phyloP scores from a whole-genome alignment of 2,797 vertebrate species.

The Chromis chromis region DNA sequence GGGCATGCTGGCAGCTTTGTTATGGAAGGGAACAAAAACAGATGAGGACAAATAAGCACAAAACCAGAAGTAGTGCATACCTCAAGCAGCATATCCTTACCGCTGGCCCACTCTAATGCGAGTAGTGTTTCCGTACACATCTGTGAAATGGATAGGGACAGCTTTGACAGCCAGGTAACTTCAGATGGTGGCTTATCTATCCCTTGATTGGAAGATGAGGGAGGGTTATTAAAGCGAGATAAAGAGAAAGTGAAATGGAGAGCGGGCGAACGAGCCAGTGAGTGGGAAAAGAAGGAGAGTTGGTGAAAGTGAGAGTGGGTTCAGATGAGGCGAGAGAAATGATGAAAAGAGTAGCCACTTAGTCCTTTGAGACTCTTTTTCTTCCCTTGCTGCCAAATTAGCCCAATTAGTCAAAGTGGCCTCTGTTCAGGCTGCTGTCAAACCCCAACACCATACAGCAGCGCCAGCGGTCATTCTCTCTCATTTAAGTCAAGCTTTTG shows the following conservation, averaged over 20 bases:
- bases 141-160: conserved; percentile 46
- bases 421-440: conserved; percentile 82
- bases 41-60: conserved; percentile 62
- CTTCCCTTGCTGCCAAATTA: conserved; percentile 85
- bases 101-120: conserved; percentile 38
- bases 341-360: conserved; percentile 84
- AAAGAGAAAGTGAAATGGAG: conserved; percentile 70
- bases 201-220: conserved; percentile 73
- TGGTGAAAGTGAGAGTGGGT: conserved; percentile 63
- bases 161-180: conserved; percentile 66
- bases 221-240: conserved; percentile 68
- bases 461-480: conserved; percentile 83
- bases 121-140: conserved; percentile 37
- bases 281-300: conserved; percentile 51
- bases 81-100: conserved; percentile 41
- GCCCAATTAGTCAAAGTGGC: conserved; percentile 87
- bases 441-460: conserved; percentile 73
- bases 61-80: conserved; percentile 42
- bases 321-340: conserved; percentile 79
- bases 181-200: conserved; percentile 61
- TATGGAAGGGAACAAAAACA: conserved; percentile 36
- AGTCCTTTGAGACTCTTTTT: conserved; percentile 80
- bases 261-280: conserved; percentile 43
- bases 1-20: conserved; percentile 74
- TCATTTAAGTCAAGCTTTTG: conserved; percentile 81